Base-by-base conservation (phyloP, 2,888 invertebrate genomes). In the Acronicta aceris region DNA sequence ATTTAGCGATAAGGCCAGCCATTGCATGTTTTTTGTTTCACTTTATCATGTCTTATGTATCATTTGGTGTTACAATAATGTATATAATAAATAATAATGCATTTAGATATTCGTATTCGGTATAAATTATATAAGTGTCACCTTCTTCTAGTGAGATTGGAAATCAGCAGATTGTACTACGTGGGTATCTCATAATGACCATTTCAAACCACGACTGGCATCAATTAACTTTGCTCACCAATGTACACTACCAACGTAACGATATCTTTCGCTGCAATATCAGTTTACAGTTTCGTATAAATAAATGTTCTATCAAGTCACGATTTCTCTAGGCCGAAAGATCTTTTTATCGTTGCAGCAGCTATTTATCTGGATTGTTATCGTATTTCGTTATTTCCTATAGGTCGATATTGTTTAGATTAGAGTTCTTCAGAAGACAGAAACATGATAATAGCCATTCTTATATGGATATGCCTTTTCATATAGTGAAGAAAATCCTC, bases 291-390 rank as follows among this genome's bases (percentile, higher is more conserved):
- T 40, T 56, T 61, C 38, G 38, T 63, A 63, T 71, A 72, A 76
- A 74, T 79, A 81, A 78, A 74, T 74, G 33, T n/a, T 38, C 8
- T 74, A 57, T 72, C 76, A 54, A 72, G 75, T 73, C 75, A 81
- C 77, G 79, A 82, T 79, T 64, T 13, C 59, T 80, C 76, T 86
- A 79, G 87, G 85, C 82, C 83, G 78, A 85, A 79, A 84, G 91
- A 79, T 81, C 86, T 86, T 89, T 88, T 85, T 86, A 88, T 87
- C 81, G 75, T 60, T 75, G 75, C 63, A 81, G 75, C 75, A 78
- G 72, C 70, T 74, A 84, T 84, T 85, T 85, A 84, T 81, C 71
- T 68, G 58, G 50, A 41, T 38, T 58, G 52, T 69, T 81, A 84
- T 82, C 81, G 55, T 50, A 50, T 76, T 81, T 73, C 52, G 66